Base-by-base conservation (phyloP, 1,140 invertebrate species). In the Ceratina calcarata region DNA sequence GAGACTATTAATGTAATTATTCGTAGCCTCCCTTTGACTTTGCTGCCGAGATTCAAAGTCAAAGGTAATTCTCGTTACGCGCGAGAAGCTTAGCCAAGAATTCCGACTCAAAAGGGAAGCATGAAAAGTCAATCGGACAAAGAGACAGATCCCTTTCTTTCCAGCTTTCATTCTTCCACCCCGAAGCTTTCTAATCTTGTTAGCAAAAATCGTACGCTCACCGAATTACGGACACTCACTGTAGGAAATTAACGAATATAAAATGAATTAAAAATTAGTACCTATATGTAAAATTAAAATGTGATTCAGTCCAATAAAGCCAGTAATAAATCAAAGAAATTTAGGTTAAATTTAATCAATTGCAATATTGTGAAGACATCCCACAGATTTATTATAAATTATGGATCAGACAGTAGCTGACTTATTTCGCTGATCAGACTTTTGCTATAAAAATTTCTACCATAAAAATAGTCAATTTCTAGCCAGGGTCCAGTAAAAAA, bases 41-140 rank as follows among this genome's bases (percentile, higher is more conserved):
- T 62, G n/a, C 16, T 57, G 37, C 15, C 53, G 37, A 15, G 10
- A 58, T 61, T 69, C 79, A 69, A 77, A 81, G 74, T 69, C 68
- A 64, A 78, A 81, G 67, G 60, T 78, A 61, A 66, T 20, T 78
- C 67, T 81, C 61, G 49, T 81, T 81, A 81, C 45, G 8, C 75
- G 22, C 16, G 24, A 70, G 58, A 62, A 22, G 45, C 58, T 70
- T 78, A 58, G n/a, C 37, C 60, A 70, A 53, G 45, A 32, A 22
- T 70, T 49, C 53, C 45, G 22, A 22, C 3, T 69, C 75, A 61
- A 78, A 78, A 37, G 66, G 20, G n/a, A 15, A 45, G 53, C 32
- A 22, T 16, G 57, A 62, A 51, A 70, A 70, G 22, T 51, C 55
- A 58, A 45, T 57, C n/a, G 55, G 58, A 76, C 65, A 60, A 58